Base-by-base conservation (phyloP, 2,888 invertebrate species). In the Dolomedes plantarius region DNA sequence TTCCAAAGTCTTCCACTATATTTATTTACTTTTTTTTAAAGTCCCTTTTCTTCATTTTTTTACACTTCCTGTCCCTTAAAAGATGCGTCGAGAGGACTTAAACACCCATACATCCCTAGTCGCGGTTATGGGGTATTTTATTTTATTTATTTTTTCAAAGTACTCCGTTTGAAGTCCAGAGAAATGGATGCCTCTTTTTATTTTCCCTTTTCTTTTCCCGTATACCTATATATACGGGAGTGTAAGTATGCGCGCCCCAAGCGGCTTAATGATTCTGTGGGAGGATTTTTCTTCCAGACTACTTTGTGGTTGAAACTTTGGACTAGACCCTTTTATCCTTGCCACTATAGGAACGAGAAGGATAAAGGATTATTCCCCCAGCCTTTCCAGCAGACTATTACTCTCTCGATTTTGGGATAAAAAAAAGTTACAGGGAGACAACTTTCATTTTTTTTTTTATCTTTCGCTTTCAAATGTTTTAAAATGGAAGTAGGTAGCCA, bases 81-180 rank as follows among this genome's bases (percentile, higher is more conserved):
- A 78, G 83, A 39, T 65, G 77, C 77, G 83, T 85, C 83, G 83
- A 85, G 83, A 68, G 72, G 83, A 85, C 83, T 85, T 85, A 85
- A 85, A 85, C 77, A 85, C 77, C 77, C 72, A 85, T 78, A 85
- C 56, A 85, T 85, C 83, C 82, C 75, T 27, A 46, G 62, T 71
- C 56, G 75, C 41, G 46, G 62, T 56, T 36, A n/a, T 32, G 19
- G 31, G 19, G 28, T 2, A 9, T 6, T 65, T 11, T 65, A n/a
- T 28, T 65, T 28, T 65, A 31, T 65, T n/a, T 67, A 67, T 31
- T 31, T 67, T 32, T 46, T 28, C n/a, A 72, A 78, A 77, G 83
- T 50, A 85, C 83, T 75, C 36, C 62, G 68, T 83, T 75, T 71
- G 29, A 64, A 65, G 73, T 71, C 82, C 77, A 67, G 41, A 72